Conservation (phyloP, 2,113 vertebrate species). For the Apeltes quadracus region DNA sequence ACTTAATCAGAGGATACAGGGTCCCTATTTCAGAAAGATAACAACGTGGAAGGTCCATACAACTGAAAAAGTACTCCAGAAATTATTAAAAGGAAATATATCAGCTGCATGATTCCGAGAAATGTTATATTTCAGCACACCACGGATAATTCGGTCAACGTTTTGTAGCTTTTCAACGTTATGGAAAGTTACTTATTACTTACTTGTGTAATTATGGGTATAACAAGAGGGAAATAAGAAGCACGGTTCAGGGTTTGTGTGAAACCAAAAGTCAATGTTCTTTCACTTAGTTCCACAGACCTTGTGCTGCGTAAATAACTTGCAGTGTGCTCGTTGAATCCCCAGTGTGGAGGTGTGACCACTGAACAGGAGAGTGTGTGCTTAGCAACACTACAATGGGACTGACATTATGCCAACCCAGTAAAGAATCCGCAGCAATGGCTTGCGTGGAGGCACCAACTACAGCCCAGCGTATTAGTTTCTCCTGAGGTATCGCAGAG, state of each 20-base stretch:
- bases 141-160: too few relatives aligned
- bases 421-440: background rate
- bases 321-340: too few relatives aligned
- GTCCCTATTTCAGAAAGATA: background rate
- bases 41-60: background rate
- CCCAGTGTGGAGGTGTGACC: too few relatives aligned
- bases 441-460: background rate
- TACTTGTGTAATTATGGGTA: background rate
- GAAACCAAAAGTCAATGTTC: background rate
- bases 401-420: background rate
- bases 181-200: background rate
- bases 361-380: too few relatives aligned
- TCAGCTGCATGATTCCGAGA: background rate
- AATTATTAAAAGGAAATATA: background rate
- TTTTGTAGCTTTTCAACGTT: background rate
- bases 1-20: background rate
- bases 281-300: too few relatives aligned
- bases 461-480: background rate
- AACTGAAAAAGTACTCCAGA: background rate
- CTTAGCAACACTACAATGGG: background rate
- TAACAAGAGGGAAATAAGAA: background rate
- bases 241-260: background rate
- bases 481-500: background rate
- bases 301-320: too few relatives aligned
- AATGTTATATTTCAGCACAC: background rate